phyloP scores from a whole-genome alignment of 2,797 vertebrate genomes.

The Hippopotamyrus pictus region DNA sequence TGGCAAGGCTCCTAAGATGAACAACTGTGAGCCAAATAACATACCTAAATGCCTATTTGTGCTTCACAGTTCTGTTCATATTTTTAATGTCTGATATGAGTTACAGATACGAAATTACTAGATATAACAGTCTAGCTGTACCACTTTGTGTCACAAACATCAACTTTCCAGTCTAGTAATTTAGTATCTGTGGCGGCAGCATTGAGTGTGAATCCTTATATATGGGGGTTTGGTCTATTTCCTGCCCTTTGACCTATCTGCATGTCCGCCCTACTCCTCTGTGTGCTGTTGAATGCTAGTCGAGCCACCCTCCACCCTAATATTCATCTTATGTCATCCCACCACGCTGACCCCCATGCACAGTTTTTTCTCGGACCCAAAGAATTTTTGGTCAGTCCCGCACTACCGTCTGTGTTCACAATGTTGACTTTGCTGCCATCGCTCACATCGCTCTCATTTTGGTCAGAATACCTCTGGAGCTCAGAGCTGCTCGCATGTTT shows the following conservation, averaged over 20 bases:
- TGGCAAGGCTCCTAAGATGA: neutral
- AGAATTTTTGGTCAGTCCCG: conserved; percentile 65
- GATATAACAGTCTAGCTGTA: neutral
- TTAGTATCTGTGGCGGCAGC: neutral
- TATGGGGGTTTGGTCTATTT: neutral
- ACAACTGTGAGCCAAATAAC: neutral
- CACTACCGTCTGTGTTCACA: neutral
- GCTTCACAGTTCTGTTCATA: neutral
- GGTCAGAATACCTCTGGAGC: neutral
- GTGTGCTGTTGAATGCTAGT: neutral
- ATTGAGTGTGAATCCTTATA: neutral
- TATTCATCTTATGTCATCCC: conserved; percentile 52
- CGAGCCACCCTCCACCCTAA: conserved; percentile 40
- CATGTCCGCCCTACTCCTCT: neutral
- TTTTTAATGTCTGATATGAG: neutral
- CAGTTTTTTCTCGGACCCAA: conserved; percentile 56
- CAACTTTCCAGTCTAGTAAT: neutral
- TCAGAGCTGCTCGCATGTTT: neutral
- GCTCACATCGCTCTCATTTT: neutral
- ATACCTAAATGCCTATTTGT: neutral
- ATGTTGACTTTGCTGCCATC: neutral
- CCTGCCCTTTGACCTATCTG: neutral
- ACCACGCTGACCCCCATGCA: conserved; percentile 55
- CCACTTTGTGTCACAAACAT: neutral
- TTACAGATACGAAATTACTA: neutral